Conservation (phyloP, 2,113 vertebrate species). For the Burhinus bistriatus region DNA sequence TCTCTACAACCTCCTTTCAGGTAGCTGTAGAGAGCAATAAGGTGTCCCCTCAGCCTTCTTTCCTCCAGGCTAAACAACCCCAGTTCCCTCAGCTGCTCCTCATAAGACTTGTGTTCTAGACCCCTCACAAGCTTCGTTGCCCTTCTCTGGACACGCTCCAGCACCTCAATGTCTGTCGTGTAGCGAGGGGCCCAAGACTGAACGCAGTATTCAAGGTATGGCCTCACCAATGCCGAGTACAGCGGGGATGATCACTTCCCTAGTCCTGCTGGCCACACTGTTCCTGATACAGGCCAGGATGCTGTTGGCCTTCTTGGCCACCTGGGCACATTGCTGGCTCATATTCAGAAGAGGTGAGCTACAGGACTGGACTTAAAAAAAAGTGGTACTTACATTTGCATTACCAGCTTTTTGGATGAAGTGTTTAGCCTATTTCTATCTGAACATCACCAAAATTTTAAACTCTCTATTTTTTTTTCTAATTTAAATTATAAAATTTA, state of each 20-base stretch:
- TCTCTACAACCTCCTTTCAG: background rate
- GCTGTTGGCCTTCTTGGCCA: background rate
- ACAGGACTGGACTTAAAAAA: background rate
- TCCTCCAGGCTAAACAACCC: background rate
- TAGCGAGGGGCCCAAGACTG: background rate
- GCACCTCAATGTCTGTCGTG: background rate
- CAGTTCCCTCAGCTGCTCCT: background rate
- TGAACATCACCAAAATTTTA: background rate
- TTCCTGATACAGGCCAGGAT: background rate
- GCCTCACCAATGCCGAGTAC: background rate
- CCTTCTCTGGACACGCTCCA: background rate
- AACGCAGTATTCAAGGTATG: background rate
- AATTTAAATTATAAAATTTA: too few species aligned
- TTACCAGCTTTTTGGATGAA: background rate
- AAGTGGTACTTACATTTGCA: background rate
- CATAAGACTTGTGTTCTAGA: background rate
- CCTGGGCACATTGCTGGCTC: background rate
- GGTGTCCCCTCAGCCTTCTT: background rate
- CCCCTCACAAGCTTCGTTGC: background rate
- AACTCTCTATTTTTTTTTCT: background rate
- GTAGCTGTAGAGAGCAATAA: background rate
- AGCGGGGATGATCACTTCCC: background rate
- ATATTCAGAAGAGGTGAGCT: background rate
- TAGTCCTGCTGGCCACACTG: background rate
- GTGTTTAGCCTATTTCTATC: background rate